These are phyloP conservation scores for Zosterops pallidus DNA, from an alignment of 2,113 vertebrate genomes.

Conservation along the genomic window DNA sequence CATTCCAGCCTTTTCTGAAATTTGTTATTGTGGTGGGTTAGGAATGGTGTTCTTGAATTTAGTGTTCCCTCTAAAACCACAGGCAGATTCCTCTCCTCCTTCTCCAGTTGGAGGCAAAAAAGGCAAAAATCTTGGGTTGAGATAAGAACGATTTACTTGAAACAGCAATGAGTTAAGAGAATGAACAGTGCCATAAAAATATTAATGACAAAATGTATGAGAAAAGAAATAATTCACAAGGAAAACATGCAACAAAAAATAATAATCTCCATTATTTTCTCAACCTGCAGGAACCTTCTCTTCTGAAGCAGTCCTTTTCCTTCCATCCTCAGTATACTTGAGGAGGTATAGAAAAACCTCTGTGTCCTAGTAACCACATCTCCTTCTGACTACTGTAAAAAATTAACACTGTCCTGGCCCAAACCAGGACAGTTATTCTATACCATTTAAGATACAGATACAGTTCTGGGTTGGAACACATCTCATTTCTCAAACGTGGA, in stretches of 20 bases:
- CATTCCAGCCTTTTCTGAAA: background rate
- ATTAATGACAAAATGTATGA: background rate
- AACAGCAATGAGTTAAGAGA: background rate
- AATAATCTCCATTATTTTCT: too few relatives aligned
- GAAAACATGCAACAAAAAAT: accelerated
- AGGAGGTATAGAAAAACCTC: background rate
- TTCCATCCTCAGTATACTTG: too few relatives aligned
- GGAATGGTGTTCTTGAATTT: background rate
- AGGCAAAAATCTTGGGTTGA: background rate
- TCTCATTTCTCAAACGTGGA: background rate
- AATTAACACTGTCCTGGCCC: background rate
- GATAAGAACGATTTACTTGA: background rate
- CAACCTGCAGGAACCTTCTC: background rate
- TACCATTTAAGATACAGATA: background rate
- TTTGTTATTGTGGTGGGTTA: background rate
- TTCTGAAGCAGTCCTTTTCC: background rate
- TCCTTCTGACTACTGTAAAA: background rate
- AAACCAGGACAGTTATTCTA: background rate
- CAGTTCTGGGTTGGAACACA: background rate
- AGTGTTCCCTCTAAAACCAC: background rate
- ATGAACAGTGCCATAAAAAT: background rate
- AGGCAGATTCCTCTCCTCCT: background rate
- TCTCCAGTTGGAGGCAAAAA: background rate
- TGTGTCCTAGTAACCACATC: background rate
- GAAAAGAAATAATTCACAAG: background rate